These are phyloP conservation scores for Puffinus mauretanicus DNA, from an alignment of 2,113 vertebrate genomes.

Conservation along the genomic window DNA sequence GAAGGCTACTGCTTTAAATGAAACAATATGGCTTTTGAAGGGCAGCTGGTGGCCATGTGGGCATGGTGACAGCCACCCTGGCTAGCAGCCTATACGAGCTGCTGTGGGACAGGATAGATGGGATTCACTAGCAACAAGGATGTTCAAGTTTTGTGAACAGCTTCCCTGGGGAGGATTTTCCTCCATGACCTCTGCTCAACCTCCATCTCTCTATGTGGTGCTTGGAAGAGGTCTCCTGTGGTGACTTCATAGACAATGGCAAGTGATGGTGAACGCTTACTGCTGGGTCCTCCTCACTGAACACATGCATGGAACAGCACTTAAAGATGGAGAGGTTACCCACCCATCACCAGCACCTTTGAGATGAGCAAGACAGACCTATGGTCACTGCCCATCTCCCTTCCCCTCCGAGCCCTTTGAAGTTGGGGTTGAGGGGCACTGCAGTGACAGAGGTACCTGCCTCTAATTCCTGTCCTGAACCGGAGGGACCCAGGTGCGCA, in stretches of 20 bases:
- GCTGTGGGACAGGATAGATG: not conserved
- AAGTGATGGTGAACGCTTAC: not conserved
- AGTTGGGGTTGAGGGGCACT: not conserved
- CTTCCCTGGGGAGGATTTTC: not conserved
- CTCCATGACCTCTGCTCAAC: not conserved
- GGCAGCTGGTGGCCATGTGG: not conserved
- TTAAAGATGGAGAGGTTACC: not conserved
- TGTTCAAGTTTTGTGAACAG: not conserved
- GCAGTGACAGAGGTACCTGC: not conserved
- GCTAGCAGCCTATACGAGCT: not conserved
- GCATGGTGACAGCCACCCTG: not conserved
- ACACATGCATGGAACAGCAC: not conserved
- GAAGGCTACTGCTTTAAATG: not conserved
- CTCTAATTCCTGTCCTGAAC: not conserved
- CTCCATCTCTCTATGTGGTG: not conserved
- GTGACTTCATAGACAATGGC: not conserved
- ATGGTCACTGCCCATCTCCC: not conserved
- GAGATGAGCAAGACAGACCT: not conserved
- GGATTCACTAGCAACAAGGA: not conserved
- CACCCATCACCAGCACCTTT: not conserved
- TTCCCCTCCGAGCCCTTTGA: not conserved
- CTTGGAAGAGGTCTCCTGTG: not conserved
- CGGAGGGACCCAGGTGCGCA: too few relatives aligned
- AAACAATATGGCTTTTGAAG: not conserved
- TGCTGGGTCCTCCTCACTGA: not conserved